Conservation (phyloP, 23 tunicate genomes). For the Botrylloides violaceus region DNA sequence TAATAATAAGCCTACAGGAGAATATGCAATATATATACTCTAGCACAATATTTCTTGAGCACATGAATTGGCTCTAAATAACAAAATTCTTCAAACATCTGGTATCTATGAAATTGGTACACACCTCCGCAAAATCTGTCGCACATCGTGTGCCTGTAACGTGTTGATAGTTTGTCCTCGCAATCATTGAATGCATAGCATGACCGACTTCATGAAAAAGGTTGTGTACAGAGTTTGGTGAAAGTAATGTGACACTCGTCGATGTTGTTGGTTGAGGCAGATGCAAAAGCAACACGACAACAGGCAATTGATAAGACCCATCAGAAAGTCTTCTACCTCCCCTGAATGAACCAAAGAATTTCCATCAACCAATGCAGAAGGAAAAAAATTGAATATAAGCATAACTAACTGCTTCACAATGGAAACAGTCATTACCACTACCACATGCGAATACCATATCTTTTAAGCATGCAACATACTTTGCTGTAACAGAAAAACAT, state of each 20-base stretch:
- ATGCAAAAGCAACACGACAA: slow-evolving; percentile 73
- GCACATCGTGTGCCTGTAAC: slow-evolving; percentile 91
- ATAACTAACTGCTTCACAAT: no score
- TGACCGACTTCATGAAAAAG: slow-evolving; percentile 96
- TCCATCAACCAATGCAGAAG: no score
- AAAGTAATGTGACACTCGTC: slow-evolving; percentile 20
- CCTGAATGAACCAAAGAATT: no score
- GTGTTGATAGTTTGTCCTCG: slow-evolving; percentile 84
- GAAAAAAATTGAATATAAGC: no score
- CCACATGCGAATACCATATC: no score
- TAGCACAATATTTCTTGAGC: neutral
- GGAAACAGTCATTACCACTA: no score
- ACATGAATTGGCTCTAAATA: neutral
- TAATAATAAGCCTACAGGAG: no score
- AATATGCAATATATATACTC: no score
- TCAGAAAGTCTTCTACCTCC: slow-evolving; percentile 71
- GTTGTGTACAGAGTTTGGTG: slow-evolving; percentile 57
- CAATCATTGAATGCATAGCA: slow-evolving; percentile 97
- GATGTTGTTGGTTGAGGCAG: slow-evolving; percentile 46
- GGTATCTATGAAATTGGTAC: neutral
- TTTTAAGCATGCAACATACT: no score
- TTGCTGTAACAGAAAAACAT: no score
- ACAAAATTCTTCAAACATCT: neutral
- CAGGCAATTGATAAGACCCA: slow-evolving; percentile 76
- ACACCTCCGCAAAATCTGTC: slow-evolving; percentile 96